Evolutionary conservation across 2,888 invertebrate species (phyloP).

Genomic region (Mechanitis mazaeus): DNA sequence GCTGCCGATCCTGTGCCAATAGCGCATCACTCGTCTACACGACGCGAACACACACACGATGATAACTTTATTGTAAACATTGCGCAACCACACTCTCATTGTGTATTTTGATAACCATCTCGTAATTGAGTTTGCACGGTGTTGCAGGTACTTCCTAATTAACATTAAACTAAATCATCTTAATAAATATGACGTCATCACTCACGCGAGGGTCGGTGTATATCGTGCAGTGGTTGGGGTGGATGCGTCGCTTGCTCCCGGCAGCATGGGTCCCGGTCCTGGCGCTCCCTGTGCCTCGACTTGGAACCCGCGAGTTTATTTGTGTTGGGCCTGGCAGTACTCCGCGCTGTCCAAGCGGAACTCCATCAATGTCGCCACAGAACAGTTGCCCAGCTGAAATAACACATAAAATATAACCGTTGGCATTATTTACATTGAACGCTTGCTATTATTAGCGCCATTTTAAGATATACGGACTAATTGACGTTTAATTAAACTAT

Average conservation of each 20-base stretch:
- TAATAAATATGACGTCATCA: background rate
- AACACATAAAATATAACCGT: conserved; percentile 21
- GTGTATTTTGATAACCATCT: conserved; percentile 45
- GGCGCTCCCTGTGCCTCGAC: conserved; percentile 48
- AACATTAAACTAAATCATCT: background rate
- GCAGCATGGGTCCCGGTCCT: conserved; percentile 64
- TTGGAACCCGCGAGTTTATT: conserved; percentile 80
- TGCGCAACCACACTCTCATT: conserved; percentile 42
- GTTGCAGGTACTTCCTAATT: background rate
- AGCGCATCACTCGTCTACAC: conserved; percentile 54
- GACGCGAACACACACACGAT: conserved; percentile 43
- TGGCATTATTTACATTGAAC: conserved; percentile 19
- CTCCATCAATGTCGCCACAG: conserved; percentile 97
- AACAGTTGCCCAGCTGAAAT: conserved; percentile 90
- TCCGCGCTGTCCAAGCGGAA: conserved; percentile 98
- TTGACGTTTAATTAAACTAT: conserved; percentile 11
- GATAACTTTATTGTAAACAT: conserved; percentile 66
- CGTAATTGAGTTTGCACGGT: conserved; percentile 42
- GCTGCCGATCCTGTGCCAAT: conserved; percentile 61
- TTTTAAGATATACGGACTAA: conserved; percentile 13
- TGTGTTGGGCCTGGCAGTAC: conserved; percentile 99
- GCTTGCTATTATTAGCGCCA: conserved; percentile 11
- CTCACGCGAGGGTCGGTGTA: conserved; percentile 60
- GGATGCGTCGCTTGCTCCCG: conserved; percentile 57
- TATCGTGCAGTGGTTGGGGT: conserved; percentile 56